phyloP scores from a whole-genome alignment of 2,113 vertebrate species.

The Oxygymnocypris stewartii region DNA sequence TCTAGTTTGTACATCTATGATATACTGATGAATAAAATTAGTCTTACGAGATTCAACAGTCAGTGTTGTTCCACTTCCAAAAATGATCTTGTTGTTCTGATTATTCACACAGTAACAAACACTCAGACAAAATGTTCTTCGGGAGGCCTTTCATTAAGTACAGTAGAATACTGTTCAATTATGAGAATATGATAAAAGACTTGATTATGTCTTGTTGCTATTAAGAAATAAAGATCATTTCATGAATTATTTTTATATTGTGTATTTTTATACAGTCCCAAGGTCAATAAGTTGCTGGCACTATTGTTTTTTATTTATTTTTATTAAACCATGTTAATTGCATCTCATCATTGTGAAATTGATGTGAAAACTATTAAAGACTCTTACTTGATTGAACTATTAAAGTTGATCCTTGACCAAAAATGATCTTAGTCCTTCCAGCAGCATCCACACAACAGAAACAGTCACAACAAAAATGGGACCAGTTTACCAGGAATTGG shows the following conservation, averaged over 20 bases:
- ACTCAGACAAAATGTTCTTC: slow-evolving; percentile 8
- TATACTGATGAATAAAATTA: not conserved
- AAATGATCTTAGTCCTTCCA: not conserved
- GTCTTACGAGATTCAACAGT: slow-evolving; percentile 46
- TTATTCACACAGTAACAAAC: slow-evolving; percentile 51
- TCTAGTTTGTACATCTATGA: not conserved
- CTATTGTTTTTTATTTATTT: not conserved
- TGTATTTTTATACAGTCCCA: not conserved
- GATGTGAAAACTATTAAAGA: not conserved
- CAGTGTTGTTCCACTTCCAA: slow-evolving; percentile 54
- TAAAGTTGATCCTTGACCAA: slow-evolving; percentile 38
- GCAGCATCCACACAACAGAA: slow-evolving; percentile 10
- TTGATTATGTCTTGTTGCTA: not conserved
- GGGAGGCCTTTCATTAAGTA: not conserved
- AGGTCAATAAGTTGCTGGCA: not conserved
- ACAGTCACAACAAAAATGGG: not conserved
- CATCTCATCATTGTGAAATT: not conserved
- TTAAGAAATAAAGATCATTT: not conserved
- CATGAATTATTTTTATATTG: not conserved
- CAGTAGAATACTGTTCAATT: not conserved
- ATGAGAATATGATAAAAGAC: not conserved
- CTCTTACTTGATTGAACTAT: slow-evolving; percentile 47
- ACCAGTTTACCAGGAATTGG: not conserved
- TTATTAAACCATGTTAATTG: not conserved
- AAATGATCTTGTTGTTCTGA: slow-evolving; percentile 44